Conservation (phyloP, 2,797 vertebrate species). For the Harpagifer antarcticus region DNA sequence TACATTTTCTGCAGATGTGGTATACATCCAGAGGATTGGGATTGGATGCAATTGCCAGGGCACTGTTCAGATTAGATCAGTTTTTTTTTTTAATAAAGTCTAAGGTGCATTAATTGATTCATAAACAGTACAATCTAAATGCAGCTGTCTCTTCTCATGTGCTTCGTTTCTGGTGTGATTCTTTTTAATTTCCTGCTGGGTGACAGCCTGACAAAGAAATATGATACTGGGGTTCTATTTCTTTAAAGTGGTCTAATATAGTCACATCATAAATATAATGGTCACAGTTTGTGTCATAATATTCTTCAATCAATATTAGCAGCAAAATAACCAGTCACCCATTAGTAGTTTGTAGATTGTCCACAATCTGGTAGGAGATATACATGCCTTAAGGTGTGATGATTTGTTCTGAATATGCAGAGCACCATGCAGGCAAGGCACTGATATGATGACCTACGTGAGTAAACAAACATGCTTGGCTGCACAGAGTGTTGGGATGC, state of each 20-base stretch:
- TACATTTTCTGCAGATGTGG: background rate
- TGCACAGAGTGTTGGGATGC: conserved; percentile 38
- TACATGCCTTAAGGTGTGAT: conserved; percentile 19
- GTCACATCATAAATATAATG: background rate
- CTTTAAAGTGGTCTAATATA: background rate
- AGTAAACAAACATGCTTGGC: conserved; percentile 54
- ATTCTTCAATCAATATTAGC: background rate
- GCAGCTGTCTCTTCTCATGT: conserved; percentile 4
- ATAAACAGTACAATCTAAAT: conserved; percentile 4
- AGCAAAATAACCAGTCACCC: background rate
- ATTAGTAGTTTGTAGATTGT: conserved; percentile 9
- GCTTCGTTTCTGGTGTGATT: conserved; percentile 15
- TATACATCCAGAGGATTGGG: background rate
- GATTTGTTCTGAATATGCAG: conserved; percentile 34
- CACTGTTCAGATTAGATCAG: background rate
- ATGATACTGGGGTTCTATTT: background rate
- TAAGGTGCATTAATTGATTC: conserved; percentile 1
- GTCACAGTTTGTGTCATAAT: conserved; percentile 2
- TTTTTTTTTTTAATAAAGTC: background rate
- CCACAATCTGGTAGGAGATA: conserved; percentile 34
- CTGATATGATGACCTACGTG: conserved; percentile 43
- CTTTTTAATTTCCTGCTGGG: conserved; percentile 35
- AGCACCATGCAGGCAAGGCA: conserved; percentile 6
- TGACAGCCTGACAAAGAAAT: conserved; percentile 23
- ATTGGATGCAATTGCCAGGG: background rate